phyloP scores from a whole-genome alignment of 2,797 vertebrate species.

The Xiphophorus birchmanni region DNA sequence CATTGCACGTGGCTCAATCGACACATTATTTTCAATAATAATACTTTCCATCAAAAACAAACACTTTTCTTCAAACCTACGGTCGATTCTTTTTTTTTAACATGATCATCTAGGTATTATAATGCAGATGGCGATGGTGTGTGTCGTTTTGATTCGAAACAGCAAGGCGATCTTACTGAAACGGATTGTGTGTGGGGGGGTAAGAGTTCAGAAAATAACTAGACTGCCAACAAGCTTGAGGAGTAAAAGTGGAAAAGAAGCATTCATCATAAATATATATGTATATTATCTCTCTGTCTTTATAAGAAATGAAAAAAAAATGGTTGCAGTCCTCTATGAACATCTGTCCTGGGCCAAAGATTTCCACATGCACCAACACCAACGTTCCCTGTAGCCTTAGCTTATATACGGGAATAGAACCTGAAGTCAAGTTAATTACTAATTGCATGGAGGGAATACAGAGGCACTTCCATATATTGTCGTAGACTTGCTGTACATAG shows the following conservation, averaged over 20 bases:
- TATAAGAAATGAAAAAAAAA: constrained; percentile 70
- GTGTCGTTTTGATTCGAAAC: constrained; percentile 67
- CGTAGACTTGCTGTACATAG: constrained; percentile 73
- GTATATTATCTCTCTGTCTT: constrained; percentile 76
- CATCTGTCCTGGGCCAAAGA: constrained; percentile 75
- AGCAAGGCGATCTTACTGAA: constrained; percentile 69
- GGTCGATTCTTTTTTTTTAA: constrained; percentile 65
- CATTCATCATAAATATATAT: constrained; percentile 82
- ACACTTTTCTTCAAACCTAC: constrained; percentile 77
- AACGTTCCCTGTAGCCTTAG: constrained; percentile 69
- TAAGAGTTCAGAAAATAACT: constrained; percentile 83
- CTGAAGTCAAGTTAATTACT: constrained; percentile 79
- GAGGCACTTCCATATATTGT: constrained; percentile 84
- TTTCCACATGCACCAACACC: constrained; percentile 65
- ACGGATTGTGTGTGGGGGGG: constrained; percentile 27
- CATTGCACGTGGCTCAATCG: constrained; percentile 93
- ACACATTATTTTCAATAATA: constrained; percentile 85
- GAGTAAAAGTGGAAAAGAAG: constrained; percentile 79
- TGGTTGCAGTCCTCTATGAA: constrained; percentile 76
- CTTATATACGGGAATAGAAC: constrained; percentile 79
- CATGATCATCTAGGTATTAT: constrained; percentile 72
- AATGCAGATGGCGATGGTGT: constrained; percentile 70
- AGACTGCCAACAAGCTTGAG: constrained; percentile 81
- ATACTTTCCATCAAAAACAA: constrained; percentile 83
- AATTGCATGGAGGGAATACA: constrained; percentile 81